Evolutionary conservation across 2,888 invertebrate species (phyloP).

Genomic region (Drosophila mimetica): DNA sequence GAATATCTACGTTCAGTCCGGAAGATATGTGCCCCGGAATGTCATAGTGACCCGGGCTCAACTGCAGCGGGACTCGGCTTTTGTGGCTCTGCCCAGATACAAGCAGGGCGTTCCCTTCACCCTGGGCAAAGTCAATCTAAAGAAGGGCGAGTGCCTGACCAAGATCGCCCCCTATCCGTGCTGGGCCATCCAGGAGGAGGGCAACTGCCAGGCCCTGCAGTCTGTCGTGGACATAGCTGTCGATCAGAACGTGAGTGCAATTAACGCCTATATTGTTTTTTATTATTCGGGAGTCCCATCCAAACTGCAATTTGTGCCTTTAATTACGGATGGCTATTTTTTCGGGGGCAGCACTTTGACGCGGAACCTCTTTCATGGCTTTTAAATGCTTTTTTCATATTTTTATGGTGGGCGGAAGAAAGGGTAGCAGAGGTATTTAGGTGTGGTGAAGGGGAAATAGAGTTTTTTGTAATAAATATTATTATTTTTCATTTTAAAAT

Average conservation of each 20-base stretch:
- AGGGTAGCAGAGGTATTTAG: background rate
- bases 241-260: slow-evolving; percentile 85
- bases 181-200: slow-evolving; percentile 90
- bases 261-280: slow-evolving; percentile 21
- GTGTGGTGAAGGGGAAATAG: no score
- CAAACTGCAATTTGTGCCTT: slow-evolving; percentile 51
- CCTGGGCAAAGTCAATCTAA: slow-evolving; percentile 86
- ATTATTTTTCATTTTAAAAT: no score
- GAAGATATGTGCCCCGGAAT: slow-evolving; percentile 87
- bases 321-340: slow-evolving; percentile 8
- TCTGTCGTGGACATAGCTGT: slow-evolving; percentile 88
- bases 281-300: background rate
- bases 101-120: slow-evolving; percentile 87
- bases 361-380: background rate
- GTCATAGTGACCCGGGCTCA: slow-evolving; percentile 87
- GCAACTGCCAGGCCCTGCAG: slow-evolving; percentile 88
- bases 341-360: background rate
- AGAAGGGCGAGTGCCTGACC: slow-evolving; percentile 85
- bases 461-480: no score
- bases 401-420: background rate
- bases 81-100: slow-evolving; percentile 87
- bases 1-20: slow-evolving; percentile 86
- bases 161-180: slow-evolving; percentile 87
- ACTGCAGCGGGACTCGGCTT: slow-evolving; percentile 86
- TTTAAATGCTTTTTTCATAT: slow-evolving; percentile 13